Conservation (phyloP, 2,888 invertebrate species). For the Drosophila rellima region DNA sequence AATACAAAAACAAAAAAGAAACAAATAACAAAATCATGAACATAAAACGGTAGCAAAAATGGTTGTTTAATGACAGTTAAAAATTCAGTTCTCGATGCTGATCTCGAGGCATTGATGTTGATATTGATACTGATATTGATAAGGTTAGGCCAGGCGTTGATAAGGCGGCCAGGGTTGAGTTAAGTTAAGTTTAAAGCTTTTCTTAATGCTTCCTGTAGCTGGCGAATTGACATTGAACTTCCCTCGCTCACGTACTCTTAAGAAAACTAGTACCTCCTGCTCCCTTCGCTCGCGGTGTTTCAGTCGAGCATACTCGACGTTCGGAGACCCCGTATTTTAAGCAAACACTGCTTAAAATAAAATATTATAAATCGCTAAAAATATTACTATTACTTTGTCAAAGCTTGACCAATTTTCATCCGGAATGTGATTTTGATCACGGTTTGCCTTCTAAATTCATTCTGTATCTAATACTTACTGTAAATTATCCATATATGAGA, state of each 20-base stretch:
- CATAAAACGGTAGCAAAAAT: conserved; percentile 63
- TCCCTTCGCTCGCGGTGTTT: too few species aligned
- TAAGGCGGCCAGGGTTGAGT: conserved; percentile 53
- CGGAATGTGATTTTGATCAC: too few species aligned
- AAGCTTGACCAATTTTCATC: too few species aligned
- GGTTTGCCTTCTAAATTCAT: too few species aligned
- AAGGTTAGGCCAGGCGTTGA: conserved; percentile 40
- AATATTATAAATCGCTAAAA: too few species aligned
- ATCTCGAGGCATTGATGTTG: conserved; percentile 28
- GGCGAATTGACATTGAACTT: conserved; percentile 65
- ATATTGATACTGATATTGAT: conserved; percentile 55
- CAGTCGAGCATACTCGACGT: too few species aligned
- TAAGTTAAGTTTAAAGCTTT: neutral
- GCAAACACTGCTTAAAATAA: too few species aligned
- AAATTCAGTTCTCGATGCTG: conserved; percentile 34
- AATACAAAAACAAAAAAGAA: conserved; percentile 14
- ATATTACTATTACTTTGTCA: too few species aligned
- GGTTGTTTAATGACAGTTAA: conserved; percentile 25
- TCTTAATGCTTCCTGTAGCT: conserved; percentile 63
- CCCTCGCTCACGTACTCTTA: conserved; percentile 45
- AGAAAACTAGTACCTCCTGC: too few species aligned
- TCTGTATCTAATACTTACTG: too few species aligned
- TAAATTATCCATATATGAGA: too few species aligned
- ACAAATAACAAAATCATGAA: conserved; percentile 14
- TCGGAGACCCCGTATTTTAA: too few species aligned